Percentiles rank a stretch among this genome's conserved stretches.
These are phyloP conservation scores for Brachionus sp. DNA, from an alignment of 1,140 invertebrate genomes.

Conservation along the genomic window DNA sequence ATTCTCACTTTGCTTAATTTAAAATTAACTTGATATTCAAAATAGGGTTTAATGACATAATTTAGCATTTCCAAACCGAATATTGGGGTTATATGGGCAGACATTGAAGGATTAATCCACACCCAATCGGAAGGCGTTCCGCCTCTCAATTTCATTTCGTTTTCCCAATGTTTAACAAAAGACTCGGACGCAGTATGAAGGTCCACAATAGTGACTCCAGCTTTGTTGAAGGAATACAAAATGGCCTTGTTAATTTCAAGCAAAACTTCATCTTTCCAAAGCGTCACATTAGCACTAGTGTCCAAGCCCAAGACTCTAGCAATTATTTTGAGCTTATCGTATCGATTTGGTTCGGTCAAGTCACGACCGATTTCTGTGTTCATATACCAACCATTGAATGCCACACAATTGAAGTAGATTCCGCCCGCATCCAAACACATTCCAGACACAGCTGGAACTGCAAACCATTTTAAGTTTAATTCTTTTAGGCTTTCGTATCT, in stretches of 20 bases:
- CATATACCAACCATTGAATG: slow-evolving; percentile 97
- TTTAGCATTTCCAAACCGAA: slow-evolving; percentile 93
- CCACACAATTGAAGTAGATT: slow-evolving; percentile 83
- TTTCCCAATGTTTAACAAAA: slow-evolving; percentile 91
- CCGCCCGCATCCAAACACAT: slow-evolving; percentile 93
- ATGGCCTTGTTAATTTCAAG: slow-evolving; percentile 87
- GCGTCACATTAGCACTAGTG: slow-evolving; percentile 71
- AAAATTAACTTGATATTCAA: slow-evolving; percentile 76
- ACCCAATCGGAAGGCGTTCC: slow-evolving; percentile 93
- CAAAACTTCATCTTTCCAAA: slow-evolving; percentile 88
- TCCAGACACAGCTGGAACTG: slow-evolving; percentile 75
- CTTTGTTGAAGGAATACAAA: slow-evolving; percentile 80
- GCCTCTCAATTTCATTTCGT: slow-evolving; percentile 79
- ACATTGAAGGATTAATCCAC: slow-evolving; percentile 90
- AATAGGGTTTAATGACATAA: slow-evolving; percentile 81
- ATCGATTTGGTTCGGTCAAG: slow-evolving; percentile 77
- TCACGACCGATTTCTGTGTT: slow-evolving; percentile 87
- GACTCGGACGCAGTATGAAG: slow-evolving; percentile 92
- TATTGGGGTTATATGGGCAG: slow-evolving; percentile 79
- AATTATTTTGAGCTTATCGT: slow-evolving; percentile 81
- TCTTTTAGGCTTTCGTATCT: slow-evolving; percentile 75
- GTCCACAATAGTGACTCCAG: slow-evolving; percentile 87
- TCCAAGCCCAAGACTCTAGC: slow-evolving; percentile 81
- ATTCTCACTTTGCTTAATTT: background rate
- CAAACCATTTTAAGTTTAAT: slow-evolving; percentile 82